phyloP scores from a whole-genome alignment of 2,797 vertebrate species.

The Macropus fuliginosus region DNA sequence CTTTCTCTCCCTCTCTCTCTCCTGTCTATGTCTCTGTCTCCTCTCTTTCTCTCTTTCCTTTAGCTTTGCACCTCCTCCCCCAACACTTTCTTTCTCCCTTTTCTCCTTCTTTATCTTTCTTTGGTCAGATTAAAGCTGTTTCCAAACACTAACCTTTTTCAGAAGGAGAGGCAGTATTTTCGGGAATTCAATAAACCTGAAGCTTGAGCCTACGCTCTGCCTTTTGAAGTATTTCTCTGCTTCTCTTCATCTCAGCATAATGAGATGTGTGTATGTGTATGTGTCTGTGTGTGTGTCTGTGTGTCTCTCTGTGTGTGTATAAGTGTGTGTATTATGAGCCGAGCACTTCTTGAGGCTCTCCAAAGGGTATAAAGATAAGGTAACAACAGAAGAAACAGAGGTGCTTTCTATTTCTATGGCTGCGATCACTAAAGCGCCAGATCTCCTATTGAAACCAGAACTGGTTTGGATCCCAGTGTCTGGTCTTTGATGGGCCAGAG shows the following conservation, averaged over 20 bases:
- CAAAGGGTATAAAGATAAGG: conserved; percentile 72
- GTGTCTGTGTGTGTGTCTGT: background rate
- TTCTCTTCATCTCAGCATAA: conserved; percentile 66
- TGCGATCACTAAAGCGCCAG: conserved; percentile 66
- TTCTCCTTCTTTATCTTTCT: background rate
- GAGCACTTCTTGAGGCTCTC: conserved; percentile 63
- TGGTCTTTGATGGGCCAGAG: conserved; percentile 79
- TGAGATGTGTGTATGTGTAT: conserved; percentile 18
- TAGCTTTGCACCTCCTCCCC: background rate
- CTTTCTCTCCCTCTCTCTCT: conserved; percentile 2
- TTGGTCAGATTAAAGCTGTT: conserved; percentile 56
- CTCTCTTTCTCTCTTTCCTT: background rate
- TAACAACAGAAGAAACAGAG: conserved; percentile 61
- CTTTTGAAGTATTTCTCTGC: conserved; percentile 63
- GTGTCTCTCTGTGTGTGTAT: background rate
- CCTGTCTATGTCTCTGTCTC: conserved; percentile 24
- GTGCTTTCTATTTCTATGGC: conserved; percentile 65
- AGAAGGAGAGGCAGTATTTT: conserved; percentile 38
- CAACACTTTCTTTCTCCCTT: accelerated
- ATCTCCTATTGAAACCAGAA: conserved; percentile 76
- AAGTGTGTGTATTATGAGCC: conserved; percentile 44
- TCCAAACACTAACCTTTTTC: conserved; percentile 68
- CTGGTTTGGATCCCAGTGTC: conserved; percentile 75
- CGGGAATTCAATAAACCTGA: conserved; percentile 55
- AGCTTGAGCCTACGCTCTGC: conserved; percentile 8